Evolutionary conservation across 2,888 invertebrate genomes (phyloP), one percentile per base, ranked within the genome.

Genomic region (Drosophila buzzatii): DNA sequence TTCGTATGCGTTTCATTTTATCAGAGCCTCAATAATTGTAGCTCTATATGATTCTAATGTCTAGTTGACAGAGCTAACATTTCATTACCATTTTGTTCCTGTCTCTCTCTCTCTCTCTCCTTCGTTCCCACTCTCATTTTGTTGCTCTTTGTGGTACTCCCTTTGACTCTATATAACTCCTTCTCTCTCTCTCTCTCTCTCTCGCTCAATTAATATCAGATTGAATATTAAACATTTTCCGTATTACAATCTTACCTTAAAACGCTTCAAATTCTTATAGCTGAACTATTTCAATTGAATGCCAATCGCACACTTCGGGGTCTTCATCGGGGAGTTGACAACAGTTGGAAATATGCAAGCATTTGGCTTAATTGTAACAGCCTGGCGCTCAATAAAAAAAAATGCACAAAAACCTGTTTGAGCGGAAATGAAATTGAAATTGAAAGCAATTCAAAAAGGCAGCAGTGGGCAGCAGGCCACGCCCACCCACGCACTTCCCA

Each of bases 311-410:
- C 16, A 18, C 44, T 14, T 53, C 41, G 3, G 16, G 14, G 42
- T 44, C 57, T 33, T n/a, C 16, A 8, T 10, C 16, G 3, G 3
- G 10, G 10, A n/a, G 16, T 39, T 52, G 56, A 45, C 49, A 51
- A 55, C 49, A n/a, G 33, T 56, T 70, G 57, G 42, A 64, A 60
- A 76, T 60, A 31, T 52, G 56, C 61, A 76, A 47, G 59, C 65
- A 70, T 73, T 85, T 76, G 73, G 65, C 61, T 82, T 82, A 85
- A 82, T 88, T 88, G 85, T 73, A 63, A 53, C 68, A 57, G 53
- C 49, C 58, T 61, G 37, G 41, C 53, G 58, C 42, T 63, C 49
- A 2, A 27, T 23, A 42, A 78, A 47, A 81, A 51, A 57, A 66
- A 69, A 51, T 70, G 44, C 49, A 45, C 31, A 41, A 45, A 66